Evolutionary conservation across 2,797 vertebrate species (phyloP).

Genomic region (Phrynocephalus guinanensis): DNA sequence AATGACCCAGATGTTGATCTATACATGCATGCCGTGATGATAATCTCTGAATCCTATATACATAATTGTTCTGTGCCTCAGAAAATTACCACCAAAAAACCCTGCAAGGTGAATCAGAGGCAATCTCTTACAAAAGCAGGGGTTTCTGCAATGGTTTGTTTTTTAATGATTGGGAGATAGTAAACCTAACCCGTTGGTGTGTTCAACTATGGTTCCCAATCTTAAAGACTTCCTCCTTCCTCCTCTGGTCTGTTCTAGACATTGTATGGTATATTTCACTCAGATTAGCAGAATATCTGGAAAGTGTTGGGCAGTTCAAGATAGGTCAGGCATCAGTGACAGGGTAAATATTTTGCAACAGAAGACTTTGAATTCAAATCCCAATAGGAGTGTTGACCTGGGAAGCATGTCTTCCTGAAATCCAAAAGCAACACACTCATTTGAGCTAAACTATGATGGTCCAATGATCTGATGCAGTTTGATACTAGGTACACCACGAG

Average conservation of each 20-base stretch:
- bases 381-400: neutral
- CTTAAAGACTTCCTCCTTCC: neutral
- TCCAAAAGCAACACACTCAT: neutral
- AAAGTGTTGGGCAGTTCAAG: neutral
- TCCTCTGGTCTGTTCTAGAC: neutral
- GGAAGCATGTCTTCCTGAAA: neutral
- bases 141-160: neutral
- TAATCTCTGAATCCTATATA: neutral
- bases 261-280: neutral
- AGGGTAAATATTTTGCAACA: neutral
- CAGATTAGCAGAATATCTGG: neutral
- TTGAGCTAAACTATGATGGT: neutral
- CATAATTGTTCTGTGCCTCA: neutral
- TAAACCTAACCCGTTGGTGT: neutral
- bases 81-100: neutral
- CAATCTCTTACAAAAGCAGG: neutral
- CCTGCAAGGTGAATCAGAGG: constrained; percentile 35
- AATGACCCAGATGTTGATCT: constrained; percentile 4
- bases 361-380: neutral
- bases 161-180: neutral
- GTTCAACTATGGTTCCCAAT: neutral
- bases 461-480: neutral
- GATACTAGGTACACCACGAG: neutral
- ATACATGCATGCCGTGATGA: neutral
- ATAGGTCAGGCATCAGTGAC: neutral